Evolutionary conservation across 2,113 vertebrate species (phyloP).

Genomic region (Clupea harengus): DNA sequence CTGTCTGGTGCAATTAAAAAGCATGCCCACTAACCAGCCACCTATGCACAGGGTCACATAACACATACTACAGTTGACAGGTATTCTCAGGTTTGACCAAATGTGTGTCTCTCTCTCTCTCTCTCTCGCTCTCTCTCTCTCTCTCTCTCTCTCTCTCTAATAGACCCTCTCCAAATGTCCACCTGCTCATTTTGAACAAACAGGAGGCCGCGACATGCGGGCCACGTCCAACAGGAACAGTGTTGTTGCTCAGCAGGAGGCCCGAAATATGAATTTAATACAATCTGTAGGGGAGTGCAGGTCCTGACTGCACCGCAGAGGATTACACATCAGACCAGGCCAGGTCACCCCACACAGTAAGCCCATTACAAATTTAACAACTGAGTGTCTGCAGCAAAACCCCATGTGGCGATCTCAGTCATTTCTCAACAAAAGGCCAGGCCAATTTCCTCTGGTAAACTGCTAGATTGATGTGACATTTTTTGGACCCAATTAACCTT

Average conservation of each 20-base stretch:
- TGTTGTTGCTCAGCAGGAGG: constrained; percentile 38
- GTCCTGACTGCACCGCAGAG: constrained; percentile 34
- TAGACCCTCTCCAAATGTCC: constrained; percentile 17
- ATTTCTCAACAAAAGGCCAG: constrained; percentile 77
- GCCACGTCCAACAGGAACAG: constrained; percentile 32
- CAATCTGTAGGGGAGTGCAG: constrained; percentile 39
- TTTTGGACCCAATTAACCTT: constrained; percentile 88
- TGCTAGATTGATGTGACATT: constrained; percentile 85
- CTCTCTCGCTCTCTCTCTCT: not conserved
- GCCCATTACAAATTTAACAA: constrained; percentile 54
- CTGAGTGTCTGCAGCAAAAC: constrained; percentile 53
- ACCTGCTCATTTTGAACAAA: constrained; percentile 40
- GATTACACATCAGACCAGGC: constrained; percentile 49
- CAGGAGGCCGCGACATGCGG: constrained; percentile 27
- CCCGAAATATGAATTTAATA: constrained; percentile 48
- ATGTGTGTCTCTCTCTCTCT: not conserved
- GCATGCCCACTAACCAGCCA: not conserved
- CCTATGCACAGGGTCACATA: constrained; percentile 38
- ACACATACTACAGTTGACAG: not conserved
- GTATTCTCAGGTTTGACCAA: not conserved
- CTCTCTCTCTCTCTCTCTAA: not conserved
- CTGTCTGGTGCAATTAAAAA: not conserved
- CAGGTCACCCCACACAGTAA: constrained; percentile 52
- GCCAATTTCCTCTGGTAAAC: constrained; percentile 79
- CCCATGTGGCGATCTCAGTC: constrained; percentile 66